Evolutionary conservation across 2,797 vertebrate species (phyloP).

Genomic region (Gobionotothen gibberifrons): DNA sequence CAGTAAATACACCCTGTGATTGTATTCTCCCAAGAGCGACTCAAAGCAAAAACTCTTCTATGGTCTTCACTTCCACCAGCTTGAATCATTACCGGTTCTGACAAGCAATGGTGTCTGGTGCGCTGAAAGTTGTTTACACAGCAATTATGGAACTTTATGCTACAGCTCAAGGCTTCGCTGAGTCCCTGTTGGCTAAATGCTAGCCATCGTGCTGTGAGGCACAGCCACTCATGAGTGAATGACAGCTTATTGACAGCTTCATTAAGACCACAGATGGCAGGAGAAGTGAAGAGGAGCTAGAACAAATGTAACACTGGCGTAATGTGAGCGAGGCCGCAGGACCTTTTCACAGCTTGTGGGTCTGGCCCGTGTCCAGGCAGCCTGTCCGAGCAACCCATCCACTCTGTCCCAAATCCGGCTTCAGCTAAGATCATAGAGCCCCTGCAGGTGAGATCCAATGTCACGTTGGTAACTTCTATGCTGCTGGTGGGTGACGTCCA

Average conservation of each 20-base stretch:
- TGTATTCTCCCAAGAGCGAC: slow-evolving; percentile 14
- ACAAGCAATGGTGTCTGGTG: background rate
- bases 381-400: slow-evolving; percentile 57
- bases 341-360: slow-evolving; percentile 78
- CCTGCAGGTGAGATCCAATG: slow-evolving; percentile 65
- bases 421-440: slow-evolving; percentile 39
- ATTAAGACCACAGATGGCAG: slow-evolving; percentile 82
- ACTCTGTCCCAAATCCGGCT: slow-evolving; percentile 54
- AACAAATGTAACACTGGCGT: slow-evolving; percentile 75
- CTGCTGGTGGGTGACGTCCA: slow-evolving; percentile 29
- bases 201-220: slow-evolving; percentile 55
- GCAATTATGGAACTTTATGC: slow-evolving; percentile 45
- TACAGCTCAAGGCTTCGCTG: slow-evolving; percentile 40
- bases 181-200: slow-evolving; percentile 58
- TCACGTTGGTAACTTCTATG: slow-evolving; percentile 35
- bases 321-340: slow-evolving; percentile 70
- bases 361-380: slow-evolving; percentile 71
- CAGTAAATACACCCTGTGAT: slow-evolving; percentile 24
- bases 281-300: slow-evolving; percentile 61
- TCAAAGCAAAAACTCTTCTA: background rate
- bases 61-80: slow-evolving; percentile 10
- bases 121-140: slow-evolving; percentile 31
- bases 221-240: slow-evolving; percentile 75
- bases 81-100: slow-evolving; percentile 34
- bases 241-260: slow-evolving; percentile 79